phyloP scores from a whole-genome alignment of 2,888 invertebrate genomes.

The Scaeva pyrastri region DNA sequence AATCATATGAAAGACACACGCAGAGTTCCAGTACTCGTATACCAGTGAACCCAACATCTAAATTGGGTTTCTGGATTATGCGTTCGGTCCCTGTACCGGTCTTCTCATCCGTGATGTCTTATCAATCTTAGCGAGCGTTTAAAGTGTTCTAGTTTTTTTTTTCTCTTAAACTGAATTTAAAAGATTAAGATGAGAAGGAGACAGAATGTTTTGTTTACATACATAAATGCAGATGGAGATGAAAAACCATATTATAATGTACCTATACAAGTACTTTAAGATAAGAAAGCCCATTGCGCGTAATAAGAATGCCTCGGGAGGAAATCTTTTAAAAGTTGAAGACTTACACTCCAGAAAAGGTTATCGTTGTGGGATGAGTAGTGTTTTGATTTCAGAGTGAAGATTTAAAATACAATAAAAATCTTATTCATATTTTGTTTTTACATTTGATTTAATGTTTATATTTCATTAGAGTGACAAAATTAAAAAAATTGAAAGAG shows the following conservation, averaged over 20 bases:
- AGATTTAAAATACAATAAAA: background rate
- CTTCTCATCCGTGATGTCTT: conserved; percentile 38
- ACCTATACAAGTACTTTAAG: conserved; percentile 4
- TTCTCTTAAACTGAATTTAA: background rate
- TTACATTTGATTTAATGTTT: background rate
- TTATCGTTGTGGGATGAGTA: conserved; percentile 55
- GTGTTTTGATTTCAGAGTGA: conserved; percentile 27
- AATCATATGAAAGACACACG: background rate
- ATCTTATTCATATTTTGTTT: background rate
- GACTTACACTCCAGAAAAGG: conserved; percentile 42
- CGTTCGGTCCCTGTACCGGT: background rate
- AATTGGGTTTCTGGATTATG: conserved; percentile 40
- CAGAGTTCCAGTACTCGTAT: background rate
- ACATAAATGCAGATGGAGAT: too few species aligned
- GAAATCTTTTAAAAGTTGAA: conserved; percentile 36
- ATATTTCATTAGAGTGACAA: background rate
- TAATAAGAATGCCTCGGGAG: conserved; percentile 18
- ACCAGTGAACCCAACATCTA: conserved; percentile 2
- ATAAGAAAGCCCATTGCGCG: conserved; percentile 50
- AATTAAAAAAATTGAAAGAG: too few species aligned
- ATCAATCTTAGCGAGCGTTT: conserved; percentile 53
- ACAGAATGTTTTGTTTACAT: conserved; percentile 3
- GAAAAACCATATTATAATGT: too few species aligned
- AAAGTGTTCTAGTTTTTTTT: conserved; percentile 17
- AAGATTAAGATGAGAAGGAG: conserved; percentile 17